Evolutionary conservation across 2,113 vertebrate genomes (phyloP).

Genomic region (Cavia porcellus): DNA sequence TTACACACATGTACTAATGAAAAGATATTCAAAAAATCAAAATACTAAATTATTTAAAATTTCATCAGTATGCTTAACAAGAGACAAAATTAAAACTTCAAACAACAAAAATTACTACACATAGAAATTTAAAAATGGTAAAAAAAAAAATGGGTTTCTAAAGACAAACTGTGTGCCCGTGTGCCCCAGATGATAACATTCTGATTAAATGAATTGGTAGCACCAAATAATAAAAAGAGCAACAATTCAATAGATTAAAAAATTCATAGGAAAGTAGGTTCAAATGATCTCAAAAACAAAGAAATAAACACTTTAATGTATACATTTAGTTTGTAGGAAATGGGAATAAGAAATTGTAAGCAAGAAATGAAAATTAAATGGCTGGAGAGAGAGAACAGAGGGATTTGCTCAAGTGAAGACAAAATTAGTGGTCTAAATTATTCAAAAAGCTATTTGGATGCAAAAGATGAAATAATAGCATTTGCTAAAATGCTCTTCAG

Average conservation of each 20-base stretch:
- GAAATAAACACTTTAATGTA: background rate
- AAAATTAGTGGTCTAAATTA: background rate
- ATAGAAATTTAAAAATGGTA: background rate
- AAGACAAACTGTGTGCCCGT: background rate
- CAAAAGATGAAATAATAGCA: background rate
- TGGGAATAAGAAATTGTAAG: background rate
- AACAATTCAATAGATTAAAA: background rate
- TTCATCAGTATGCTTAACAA: background rate
- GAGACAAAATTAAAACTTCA: background rate
- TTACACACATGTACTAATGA: background rate
- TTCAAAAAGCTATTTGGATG: fast-evolving
- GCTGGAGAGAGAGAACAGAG: background rate
- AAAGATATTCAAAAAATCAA: background rate
- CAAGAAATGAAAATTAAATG: background rate
- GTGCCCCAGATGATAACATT: background rate
- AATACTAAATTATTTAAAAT: background rate
- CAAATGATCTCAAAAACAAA: background rate
- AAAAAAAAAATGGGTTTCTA: background rate
- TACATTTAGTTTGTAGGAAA: background rate
- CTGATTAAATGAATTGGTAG: background rate
- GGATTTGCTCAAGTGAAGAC: background rate
- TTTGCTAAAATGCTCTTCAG: background rate
- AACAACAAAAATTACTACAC: background rate
- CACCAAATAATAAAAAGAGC: background rate
- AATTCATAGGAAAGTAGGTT: background rate